Evolutionary conservation across 2,113 vertebrate species (phyloP), one percentile per base, ranked within the genome.

Genomic region (Carassius gibelio): DNA sequence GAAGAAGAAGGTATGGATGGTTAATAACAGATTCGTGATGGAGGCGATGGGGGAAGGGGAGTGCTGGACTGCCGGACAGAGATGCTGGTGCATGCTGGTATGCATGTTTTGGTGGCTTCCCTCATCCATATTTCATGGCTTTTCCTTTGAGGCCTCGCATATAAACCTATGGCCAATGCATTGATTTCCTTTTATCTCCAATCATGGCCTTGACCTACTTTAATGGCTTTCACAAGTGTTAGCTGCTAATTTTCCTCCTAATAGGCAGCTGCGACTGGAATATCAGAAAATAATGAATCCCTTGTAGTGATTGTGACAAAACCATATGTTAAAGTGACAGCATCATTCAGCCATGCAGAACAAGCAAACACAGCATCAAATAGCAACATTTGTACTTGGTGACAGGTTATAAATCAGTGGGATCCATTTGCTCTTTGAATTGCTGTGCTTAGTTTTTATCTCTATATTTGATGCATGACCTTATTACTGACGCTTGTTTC

Each of bases 51-150:
- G 77, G 45, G 45, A 48, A 48, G 45, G 45, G 82, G 26, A 80
- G 64, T 72, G 81, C 9, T 21, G 77, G 45, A 48, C 45, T 48
- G 45, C 69, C 55, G 82, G 75, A 85, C 79, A 78, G 79, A 61
- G 69, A 78, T 34, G 82, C 36, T 76, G 76, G 72, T 57, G 69
- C 36, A 38, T 38, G 71, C 30, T 83, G 81, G 77, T 83, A 88
- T 90, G 93, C 91, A 92, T 66, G 92, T 90, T 92, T 91, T 89
- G 89, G 92, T 93, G 92, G 91, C 90, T 93, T 89, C 89, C 91
- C 93, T 94, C 94, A 95, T 95, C 90, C 92, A 95, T 95, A 93
- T 94, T 95, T 95, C 91, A 95, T 94, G 91, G 90, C 88, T 91
- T 89, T 91, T 89, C 89, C 88, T 93, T 88, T 88, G 90, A 94